Evolutionary conservation across 2,113 vertebrate species (phyloP), one percentile per base, ranked within the genome.

Genomic region (Thamnaconus septentrionalis): DNA sequence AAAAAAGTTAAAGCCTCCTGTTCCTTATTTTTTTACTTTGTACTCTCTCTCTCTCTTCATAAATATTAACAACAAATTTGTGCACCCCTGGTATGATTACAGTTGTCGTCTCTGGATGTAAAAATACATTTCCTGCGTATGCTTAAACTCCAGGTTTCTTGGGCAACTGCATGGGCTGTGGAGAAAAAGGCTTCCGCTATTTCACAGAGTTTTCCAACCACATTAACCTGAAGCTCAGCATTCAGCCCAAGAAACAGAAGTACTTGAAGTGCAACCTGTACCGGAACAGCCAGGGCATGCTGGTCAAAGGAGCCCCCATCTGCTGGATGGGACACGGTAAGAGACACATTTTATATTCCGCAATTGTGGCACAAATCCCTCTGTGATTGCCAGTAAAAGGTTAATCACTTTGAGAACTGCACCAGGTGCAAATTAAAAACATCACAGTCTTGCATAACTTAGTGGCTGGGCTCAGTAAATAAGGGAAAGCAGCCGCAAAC

Each of bases 161-260:
- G 3, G 97, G 97, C 77, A 97, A 96, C 78, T 99, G 97, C 8
- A 91, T 98, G 66, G 97, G 96, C 84, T 99, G 97, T 68, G 96
- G 96, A 64, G 95, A 96, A 86, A 98, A 95, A 79, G 96, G 96
- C 43, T 98, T 99, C 82, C 96, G 96, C 46, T 98, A 99, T 87
- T 99, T 99, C 90, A 98, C 97, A 0, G 97, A 99, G 73, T 99
- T 98, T 83, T 95, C 95, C 83, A 93, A 94, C 85, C 97, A 99
- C 88, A 98, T 99, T 76, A 99, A 99, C 83, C 93, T 99, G 74
- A 99, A 96, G 89, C 85, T 98, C 83, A 94, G 89, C 84, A 95
- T 94, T 3, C 97, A 99, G 89, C 97, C 97, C 68, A 99, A 98
- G 91, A 99, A 99, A 87, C 97, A 99, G 93, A 98, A 98, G 89